Base-by-base conservation (phyloP, 2,888 invertebrate genomes). In the Heliconius ismenius region DNA sequence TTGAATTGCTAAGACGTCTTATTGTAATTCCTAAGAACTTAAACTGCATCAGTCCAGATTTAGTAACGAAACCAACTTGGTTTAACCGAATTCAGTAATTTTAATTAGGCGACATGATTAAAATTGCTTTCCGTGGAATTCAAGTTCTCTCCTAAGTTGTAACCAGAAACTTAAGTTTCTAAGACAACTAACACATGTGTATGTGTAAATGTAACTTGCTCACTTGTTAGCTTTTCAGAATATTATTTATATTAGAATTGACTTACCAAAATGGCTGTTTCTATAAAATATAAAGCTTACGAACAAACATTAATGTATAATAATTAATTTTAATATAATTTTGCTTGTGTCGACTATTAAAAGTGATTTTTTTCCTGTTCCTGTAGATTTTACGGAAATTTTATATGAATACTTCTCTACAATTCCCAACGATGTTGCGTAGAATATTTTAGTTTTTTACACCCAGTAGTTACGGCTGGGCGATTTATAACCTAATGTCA, bases 91-190 rank as follows among this genome's bases (percentile, higher is more conserved):
- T 54, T 69, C 21, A 54, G 13, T 54, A 21, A 69, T 28, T 32
- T 28, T 21, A 28, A 21, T 69, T 21, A 69, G 49, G 24, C 9
- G 21, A 69, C 32, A 21, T 69, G 54, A 69, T 54, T 69, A 28
- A 69, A 69, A 26, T 69, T 21, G 28, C 54, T 54, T 69, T 69
- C 26, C 54, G 1, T 32, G n/a, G 11, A 69, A 69, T 69, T 69
- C 49, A 11, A 69, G 54, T 54, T 69, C 13, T n/a, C n/a, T 10
- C n/a, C 6, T 36, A 39, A 69, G 7, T 28, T 11, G 49, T 69
- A 54, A 54, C 28, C 54, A 69, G 69, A 54, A 69, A 69, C 32
- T 54, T 69, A 13, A 28, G 69, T 69, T 43, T 54, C 54, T 69
- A 54, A 54, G 21, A 32, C n/a, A 32, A 36, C 32, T 54, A 69